Percentiles rank a stretch among this genome's conserved stretches.
These are phyloP conservation scores for Plecturocebus donacophilus DNA, from an alignment of 2,113 vertebrate genomes.

Conservation along the genomic window DNA sequence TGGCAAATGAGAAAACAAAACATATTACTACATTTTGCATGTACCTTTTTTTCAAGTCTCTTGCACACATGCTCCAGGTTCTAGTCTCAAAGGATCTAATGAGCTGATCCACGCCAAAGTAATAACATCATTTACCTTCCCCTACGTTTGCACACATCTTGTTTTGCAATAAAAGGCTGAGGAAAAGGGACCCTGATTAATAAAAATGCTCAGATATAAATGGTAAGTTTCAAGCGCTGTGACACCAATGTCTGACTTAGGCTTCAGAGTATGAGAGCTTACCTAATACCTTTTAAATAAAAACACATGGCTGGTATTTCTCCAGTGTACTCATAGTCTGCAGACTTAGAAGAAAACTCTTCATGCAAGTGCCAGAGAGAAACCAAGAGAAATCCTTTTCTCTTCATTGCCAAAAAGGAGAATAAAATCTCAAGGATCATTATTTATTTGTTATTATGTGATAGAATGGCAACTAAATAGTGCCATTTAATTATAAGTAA, in stretches of 20 bases:
- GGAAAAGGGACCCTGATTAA: not conserved
- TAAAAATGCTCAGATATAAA: not conserved
- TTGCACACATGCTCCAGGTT: not conserved
- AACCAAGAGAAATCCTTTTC: not conserved
- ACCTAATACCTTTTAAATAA: not conserved
- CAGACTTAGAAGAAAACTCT: not conserved
- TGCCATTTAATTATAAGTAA: slow-evolving; percentile 27
- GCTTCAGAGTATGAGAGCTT: not conserved
- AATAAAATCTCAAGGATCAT: not conserved
- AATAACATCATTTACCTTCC: not conserved
- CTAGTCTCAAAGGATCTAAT: not conserved
- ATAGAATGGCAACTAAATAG: not conserved
- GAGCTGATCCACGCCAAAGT: not conserved
- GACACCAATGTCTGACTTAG: not conserved
- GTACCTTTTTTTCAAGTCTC: not conserved
- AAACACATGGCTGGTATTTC: not conserved
- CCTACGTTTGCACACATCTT: not conserved
- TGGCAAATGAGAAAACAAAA: not conserved
- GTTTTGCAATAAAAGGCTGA: not conserved
- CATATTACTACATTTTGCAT: not conserved
- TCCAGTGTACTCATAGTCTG: not conserved
- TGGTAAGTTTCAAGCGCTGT: not conserved
- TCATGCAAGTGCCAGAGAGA: not conserved
- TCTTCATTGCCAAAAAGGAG: not conserved
- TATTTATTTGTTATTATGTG: not conserved